Evolutionary conservation across 1,140 invertebrate genomes (phyloP).

Genomic region (Penaeus vannamei): DNA sequence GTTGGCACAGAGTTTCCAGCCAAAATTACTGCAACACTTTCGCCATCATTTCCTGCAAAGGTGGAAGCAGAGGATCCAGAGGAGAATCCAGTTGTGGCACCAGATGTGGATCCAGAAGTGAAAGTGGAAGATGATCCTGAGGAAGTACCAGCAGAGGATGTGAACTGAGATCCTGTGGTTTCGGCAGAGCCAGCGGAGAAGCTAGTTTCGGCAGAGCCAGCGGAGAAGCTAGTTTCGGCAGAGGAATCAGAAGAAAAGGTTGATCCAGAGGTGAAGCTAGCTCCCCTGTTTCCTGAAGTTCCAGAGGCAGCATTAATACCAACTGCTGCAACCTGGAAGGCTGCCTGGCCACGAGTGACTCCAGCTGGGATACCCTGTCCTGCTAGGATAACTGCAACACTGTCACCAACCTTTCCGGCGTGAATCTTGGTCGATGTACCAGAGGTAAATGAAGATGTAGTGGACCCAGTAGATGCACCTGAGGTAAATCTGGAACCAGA

Average conservation of each 20-base stretch:
- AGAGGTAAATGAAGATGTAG: not conserved
- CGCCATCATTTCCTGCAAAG: not conserved
- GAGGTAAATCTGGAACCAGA: not conserved
- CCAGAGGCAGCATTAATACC: not conserved
- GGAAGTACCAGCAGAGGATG: not conserved
- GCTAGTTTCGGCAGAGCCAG: no score
- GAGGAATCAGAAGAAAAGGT: not conserved
- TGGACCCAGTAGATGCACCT: not conserved
- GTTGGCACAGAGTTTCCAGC: no score
- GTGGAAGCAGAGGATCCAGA: not conserved
- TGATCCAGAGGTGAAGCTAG: not conserved
- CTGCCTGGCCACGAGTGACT: slow-evolving; percentile 1
- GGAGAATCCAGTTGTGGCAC: not conserved
- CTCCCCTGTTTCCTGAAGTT: not conserved
- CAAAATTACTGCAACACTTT: no score
- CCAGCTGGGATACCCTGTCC: not conserved
- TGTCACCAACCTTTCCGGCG: not conserved
- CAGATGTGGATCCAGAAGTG: not conserved
- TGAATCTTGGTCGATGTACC: not conserved
- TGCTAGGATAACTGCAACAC: not conserved
- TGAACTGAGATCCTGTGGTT: slow-evolving; percentile 11
- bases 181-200: no score
- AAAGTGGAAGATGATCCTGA: not conserved
- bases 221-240: not conserved
- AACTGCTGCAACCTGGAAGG: not conserved